Evolutionary conservation across 2,797 vertebrate species (phyloP).

Genomic region (Chiloscyllium punctatum): DNA sequence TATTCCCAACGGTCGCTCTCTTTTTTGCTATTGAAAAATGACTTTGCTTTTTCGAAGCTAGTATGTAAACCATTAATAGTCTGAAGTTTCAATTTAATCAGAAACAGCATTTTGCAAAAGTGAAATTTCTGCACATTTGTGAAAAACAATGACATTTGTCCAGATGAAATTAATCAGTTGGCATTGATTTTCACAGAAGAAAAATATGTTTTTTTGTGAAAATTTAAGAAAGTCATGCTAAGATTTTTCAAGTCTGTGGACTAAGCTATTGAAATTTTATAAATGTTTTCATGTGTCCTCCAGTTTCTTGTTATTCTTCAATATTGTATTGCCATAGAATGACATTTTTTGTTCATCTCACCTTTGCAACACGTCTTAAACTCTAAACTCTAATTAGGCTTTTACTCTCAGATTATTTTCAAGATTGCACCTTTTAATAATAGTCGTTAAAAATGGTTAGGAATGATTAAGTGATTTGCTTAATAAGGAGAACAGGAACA

Average conservation of each 20-base stretch:
- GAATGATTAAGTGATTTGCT: not conserved
- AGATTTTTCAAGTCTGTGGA: not conserved
- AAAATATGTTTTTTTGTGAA: slow-evolving; percentile 2
- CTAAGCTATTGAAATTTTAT: not conserved
- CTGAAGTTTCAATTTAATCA: slow-evolving; percentile 37
- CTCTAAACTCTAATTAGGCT: not conserved
- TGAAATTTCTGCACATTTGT: slow-evolving; percentile 22
- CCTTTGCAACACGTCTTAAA: not conserved
- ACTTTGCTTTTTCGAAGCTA: slow-evolving; percentile 35
- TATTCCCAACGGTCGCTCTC: slow-evolving; percentile 32
- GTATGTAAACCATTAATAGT: slow-evolving; percentile 38
- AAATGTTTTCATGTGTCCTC: not conserved
- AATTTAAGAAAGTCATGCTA: slow-evolving; percentile 10
- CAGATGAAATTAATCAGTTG: slow-evolving; percentile 34
- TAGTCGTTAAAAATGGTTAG: not conserved
- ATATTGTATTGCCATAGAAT: not conserved
- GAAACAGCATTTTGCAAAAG: slow-evolving; percentile 35
- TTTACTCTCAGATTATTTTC: not conserved
- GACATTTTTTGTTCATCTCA: not conserved
- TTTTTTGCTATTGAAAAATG: slow-evolving; percentile 37
- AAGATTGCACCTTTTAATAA: not conserved
- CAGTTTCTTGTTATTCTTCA: not conserved
- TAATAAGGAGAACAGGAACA: not conserved
- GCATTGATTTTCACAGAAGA: slow-evolving; percentile 27
- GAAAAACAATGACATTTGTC: slow-evolving; percentile 35